Evolutionary conservation across 1,140 invertebrate species (phyloP).

Genomic region (Cydia amplana): DNA sequence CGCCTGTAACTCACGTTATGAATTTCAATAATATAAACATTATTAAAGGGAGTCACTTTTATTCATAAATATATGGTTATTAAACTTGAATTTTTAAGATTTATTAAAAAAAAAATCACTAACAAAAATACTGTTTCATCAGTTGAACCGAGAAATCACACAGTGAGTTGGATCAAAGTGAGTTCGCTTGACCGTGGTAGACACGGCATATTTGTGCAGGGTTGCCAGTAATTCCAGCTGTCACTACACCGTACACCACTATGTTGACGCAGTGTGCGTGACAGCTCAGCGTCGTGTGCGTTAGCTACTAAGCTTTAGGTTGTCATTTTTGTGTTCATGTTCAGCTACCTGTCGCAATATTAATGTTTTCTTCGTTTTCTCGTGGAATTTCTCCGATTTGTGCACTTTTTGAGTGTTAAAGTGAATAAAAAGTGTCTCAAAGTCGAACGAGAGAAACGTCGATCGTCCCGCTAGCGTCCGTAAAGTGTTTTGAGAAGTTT

Average conservation of each 20-base stretch:
- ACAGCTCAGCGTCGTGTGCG: slow-evolving; percentile 13
- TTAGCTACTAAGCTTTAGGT: neutral
- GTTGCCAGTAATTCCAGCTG: slow-evolving; percentile 15
- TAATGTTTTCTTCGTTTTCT: slow-evolving; percentile 43
- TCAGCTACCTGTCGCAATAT: slow-evolving; percentile 39
- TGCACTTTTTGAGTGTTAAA: slow-evolving; percentile 38
- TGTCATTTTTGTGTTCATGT: slow-evolving; percentile 26
- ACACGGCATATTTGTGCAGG: neutral
- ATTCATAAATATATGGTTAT: no score
- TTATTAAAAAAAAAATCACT: no score
- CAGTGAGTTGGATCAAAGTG: neutral
- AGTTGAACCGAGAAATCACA: neutral
- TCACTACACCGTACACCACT: neutral
- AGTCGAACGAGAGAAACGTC: slow-evolving; percentile 34
- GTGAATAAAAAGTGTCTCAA: slow-evolving; percentile 43
- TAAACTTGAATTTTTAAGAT: no score
- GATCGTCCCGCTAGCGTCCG: slow-evolving; percentile 32
- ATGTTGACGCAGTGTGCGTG: slow-evolving; percentile 11
- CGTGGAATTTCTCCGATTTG: slow-evolving; percentile 37
- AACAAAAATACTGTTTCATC: neutral
- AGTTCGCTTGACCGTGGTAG: neutral
- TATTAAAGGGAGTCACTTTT: no score
- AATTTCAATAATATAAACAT: no score
- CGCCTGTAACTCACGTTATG: no score
- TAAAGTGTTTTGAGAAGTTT: slow-evolving; percentile 60